A percentile compares a stretch with the other conserved stretches of the same genome.
These are phyloP conservation scores for Danaus chrysippus DNA, from an alignment of 2,888 invertebrate species.

Conservation along the genomic window DNA sequence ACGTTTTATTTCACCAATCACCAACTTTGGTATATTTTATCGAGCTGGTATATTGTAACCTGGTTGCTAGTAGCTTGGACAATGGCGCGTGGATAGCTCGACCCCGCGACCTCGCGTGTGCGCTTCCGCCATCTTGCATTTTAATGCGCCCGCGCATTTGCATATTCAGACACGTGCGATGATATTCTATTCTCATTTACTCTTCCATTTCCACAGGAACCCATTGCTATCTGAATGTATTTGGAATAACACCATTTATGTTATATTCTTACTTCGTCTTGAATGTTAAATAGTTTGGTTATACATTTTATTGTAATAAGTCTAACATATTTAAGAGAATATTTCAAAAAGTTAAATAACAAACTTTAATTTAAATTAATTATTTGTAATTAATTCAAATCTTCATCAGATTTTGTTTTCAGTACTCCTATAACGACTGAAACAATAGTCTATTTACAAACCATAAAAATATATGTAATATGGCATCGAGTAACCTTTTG, in stretches of 20 bases:
- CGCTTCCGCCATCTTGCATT: constrained; percentile 77
- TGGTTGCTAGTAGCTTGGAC: constrained; percentile 50
- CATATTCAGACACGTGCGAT: constrained; percentile 69
- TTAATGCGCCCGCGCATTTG: constrained; percentile 69
- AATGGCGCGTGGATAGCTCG: constrained; percentile 74
- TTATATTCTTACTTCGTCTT: too few relatives aligned
- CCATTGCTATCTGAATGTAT: constrained; percentile 28
- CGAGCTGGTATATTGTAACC: constrained; percentile 5
- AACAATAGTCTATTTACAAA: too few relatives aligned
- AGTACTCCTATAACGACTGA: too few relatives aligned
- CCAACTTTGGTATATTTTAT: constrained; percentile 15
- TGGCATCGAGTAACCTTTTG: constrained; percentile 27
- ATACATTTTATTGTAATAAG: too few relatives aligned
- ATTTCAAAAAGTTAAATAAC: too few relatives aligned
- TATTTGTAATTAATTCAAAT: too few relatives aligned
- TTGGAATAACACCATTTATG: too few relatives aligned
- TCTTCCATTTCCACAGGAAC: constrained; percentile 33
- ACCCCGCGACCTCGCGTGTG: constrained; percentile 76
- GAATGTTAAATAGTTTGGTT: too few relatives aligned
- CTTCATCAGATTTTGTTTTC: too few relatives aligned
- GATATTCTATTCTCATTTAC: constrained; percentile 70
- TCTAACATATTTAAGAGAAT: too few relatives aligned
- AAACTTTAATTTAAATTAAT: too few relatives aligned
- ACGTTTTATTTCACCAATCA: constrained; percentile 5
- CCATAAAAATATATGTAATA: constrained; percentile 16